Base-by-base conservation (phyloP, 2,888 invertebrate species). In the Hydrotaea cyrtoneurina region DNA sequence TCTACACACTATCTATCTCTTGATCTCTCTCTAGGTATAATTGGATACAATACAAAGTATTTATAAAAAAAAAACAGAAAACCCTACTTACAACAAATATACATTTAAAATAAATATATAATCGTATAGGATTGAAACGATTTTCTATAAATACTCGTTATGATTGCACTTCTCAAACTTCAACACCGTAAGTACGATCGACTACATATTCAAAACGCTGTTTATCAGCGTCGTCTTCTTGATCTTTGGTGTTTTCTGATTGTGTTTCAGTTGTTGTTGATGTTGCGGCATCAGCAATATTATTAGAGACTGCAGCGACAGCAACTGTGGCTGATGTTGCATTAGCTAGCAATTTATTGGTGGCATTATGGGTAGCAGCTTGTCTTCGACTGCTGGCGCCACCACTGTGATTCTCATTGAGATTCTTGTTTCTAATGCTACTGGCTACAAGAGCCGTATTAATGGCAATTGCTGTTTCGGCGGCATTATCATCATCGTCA, bases 111-210 rank as follows among this genome's bases (percentile, higher is more conserved):
- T n/a, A n/a, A 31, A 31, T 7, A 31, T 31, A 31, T 31, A 31
- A 4, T 31, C 31, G 31, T n/a, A n/a, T n/a, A n/a, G n/a, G n/a
- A n/a, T 31, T 31, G 31, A 31, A 31, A 2, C 2, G 31, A 81
- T 81, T 80, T 80, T 83, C 73, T 73, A 59, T 46, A 78, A 64
- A 46, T 53, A 31, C 46, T n/a, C n/a, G 19, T 39, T 69, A n/a
- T 36, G 21, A 31, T 31, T 46, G 57, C 50, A 50, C 50, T 43
- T 19, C 66, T 94, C 94, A 97, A 90, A 97, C 97, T 93, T 97
- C 97, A 88, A 97, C 97, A 90, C 97, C 97, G 89, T 96, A 94
- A 83, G 95, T 96, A 92, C 96, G 94, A 93, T 97, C 97, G 87
- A 97, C 96, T 87, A 96, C 96, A 92, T 96, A 96, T 87, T 96